Evolutionary conservation across 2,113 vertebrate species (phyloP), one percentile per base, ranked within the genome.

Genomic region (Stigmatopora argus): DNA sequence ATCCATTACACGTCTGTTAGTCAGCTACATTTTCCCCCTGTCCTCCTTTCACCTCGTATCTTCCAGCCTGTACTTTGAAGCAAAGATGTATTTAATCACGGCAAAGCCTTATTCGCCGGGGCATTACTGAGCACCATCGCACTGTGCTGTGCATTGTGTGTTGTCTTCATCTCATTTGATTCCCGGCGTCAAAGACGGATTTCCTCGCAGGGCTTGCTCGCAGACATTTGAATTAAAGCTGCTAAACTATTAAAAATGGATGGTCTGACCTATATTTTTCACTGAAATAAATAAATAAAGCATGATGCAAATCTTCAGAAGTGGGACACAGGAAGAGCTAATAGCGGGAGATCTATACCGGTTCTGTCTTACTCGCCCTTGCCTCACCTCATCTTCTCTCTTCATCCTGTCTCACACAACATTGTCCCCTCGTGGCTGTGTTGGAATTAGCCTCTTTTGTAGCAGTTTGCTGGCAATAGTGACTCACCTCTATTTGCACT

Each of bases 211-310:
- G 62, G 79, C 78, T 49, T 64, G 74, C 77, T 85, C 52, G 72
- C 69, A 86, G 83, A 82, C 78, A 69, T 88, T 86, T 83, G 79
- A 89, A 87, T 85, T 84, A 83, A 84, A 83, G 77, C 83, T 81
- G 83, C 81, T 78, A 49, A 80, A 69, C 82, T 83, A 89, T 90
- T 83, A 90, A 89, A 91, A 83, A 89, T 90, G 74, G 79, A 91
- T 89, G 78, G 66, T 75, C 72, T 90, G 90, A 89, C 90, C 90
- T 86, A 90, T 90, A 90, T 91, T 89, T 85, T 72, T 67, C 46
- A 60, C 77, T 73, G 78, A 90, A 85, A 90, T 88, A 89, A 90
- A 90, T 89, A 90, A 90, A 89, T 86, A 86, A 90, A 64, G 57
- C 69, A 71, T 77, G 80, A 77, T 75, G 80, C 84, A 87, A 85